Base-by-base conservation (phyloP, 2,797 vertebrate genomes). In the Sebastolobus alascanus region DNA sequence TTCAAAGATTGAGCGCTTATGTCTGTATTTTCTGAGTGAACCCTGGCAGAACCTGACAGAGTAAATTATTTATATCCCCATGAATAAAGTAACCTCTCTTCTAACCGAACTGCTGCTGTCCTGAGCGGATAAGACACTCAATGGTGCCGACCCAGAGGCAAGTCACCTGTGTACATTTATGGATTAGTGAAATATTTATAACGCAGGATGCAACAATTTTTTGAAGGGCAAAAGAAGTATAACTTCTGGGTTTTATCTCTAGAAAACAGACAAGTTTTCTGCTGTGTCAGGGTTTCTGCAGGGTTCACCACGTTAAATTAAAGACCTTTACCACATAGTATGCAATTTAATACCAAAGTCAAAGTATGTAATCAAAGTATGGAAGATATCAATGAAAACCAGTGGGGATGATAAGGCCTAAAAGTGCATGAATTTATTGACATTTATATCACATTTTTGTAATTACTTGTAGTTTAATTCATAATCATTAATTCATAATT, bases 21-120 rank as follows among this genome's bases (percentile, higher is more conserved):
- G 69, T 80, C 77, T 80, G 74, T 71, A 37, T 87, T 88, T 91
- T 84, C 68, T 80, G 75, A 91, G 75, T 89, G 79, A 86, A 77
- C 68, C 50, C 64, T 86, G 73, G 73, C 52, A 87, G 79, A 74
- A 60, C 59, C 54, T 60, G 75, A 77, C 70, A 2, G 18, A 70
- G 60, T 89, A 11, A 89, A 91, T 88, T 80, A 87, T 92, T 84
- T 70, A 83, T 63, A n/a, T 74, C 63, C 65, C 37, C 58, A 65
- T 87, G 80, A 90, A 85, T 85, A 81, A 86, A 84, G 70, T 50
- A 75, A 84, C 61, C 65, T 38, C 64, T 79, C 73, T 35, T 77
- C 66, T 37, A 71, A 33, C 10, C 33, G 13, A 29, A 8, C 71
- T 73, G 52, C 61, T 63, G 81, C 83, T 74, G 75, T 74, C 83